Percentiles rank a stretch among this genome's conserved stretches.
Conservation (phyloP, 2,113 vertebrate genomes). For the Craseonycteris thonglongyai region DNA sequence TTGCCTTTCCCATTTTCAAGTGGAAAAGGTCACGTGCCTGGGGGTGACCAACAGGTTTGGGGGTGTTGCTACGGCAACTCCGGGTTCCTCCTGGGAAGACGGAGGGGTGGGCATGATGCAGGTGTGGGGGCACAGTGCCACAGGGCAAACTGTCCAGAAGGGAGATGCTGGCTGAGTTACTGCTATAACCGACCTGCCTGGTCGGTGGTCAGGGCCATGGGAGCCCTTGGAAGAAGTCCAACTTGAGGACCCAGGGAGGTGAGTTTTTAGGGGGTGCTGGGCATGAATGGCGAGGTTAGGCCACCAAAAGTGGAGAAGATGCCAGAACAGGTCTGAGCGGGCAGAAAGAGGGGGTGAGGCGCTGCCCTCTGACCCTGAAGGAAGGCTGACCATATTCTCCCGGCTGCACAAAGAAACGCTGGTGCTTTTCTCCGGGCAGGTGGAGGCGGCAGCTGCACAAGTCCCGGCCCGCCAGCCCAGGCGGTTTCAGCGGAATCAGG, state of each 20-base stretch:
- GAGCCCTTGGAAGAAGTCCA: background rate
- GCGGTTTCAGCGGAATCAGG: background rate
- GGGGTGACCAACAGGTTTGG: no score
- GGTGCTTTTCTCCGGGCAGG: background rate
- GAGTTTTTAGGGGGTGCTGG: background rate
- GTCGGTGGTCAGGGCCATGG: background rate
- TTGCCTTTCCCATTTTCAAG: background rate
- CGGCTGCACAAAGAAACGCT: background rate
- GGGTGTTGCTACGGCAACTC: accelerated
- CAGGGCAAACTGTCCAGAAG: background rate
- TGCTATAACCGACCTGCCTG: accelerated
- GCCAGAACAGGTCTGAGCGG: background rate
- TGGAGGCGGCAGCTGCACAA: background rate
- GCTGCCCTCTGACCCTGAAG: background rate
- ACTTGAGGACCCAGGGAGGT: background rate
- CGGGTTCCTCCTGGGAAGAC: background rate
- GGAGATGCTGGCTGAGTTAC: background rate
- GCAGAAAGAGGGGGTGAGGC: background rate
- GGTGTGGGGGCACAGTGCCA: background rate
- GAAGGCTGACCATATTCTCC: background rate
- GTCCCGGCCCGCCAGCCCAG: background rate
- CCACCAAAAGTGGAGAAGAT: background rate
- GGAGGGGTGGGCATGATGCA: accelerated
- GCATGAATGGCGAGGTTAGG: accelerated
- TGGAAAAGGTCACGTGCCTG: background rate